A percentile compares a stretch with the other conserved stretches of the same genome.
Conservation (phyloP, 2,797 vertebrate genomes). For the Sphenopsis melanotis region DNA sequence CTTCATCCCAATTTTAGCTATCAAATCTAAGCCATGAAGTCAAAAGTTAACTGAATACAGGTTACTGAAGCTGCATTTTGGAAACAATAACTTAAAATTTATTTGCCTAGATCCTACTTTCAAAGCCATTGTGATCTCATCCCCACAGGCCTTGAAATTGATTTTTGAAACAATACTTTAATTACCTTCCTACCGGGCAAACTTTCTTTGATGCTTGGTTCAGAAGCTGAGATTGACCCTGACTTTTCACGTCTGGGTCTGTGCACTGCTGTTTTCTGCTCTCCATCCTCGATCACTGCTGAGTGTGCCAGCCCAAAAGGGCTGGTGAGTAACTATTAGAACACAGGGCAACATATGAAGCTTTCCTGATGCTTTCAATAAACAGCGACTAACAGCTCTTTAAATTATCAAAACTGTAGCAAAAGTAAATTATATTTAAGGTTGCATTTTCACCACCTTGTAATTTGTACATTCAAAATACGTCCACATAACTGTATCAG, state of each 20-base stretch:
- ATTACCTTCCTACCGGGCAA: not conserved
- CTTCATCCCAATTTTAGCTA: not conserved
- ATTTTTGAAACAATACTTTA: not conserved
- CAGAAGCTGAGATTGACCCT: not conserved
- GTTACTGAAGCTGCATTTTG: not conserved
- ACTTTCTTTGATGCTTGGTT: not conserved
- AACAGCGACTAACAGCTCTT: not conserved
- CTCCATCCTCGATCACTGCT: fast-evolving
- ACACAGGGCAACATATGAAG: not conserved
- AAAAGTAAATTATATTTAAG: not conserved
- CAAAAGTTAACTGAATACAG: not conserved
- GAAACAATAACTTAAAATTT: not conserved
- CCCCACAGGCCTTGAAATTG: not conserved
- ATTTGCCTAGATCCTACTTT: not conserved
- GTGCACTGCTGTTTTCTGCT: not conserved
- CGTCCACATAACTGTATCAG: not conserved
- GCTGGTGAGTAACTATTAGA: not conserved
- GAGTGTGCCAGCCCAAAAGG: fast-evolving
- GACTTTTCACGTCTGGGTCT: not conserved
- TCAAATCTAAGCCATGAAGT: not conserved
- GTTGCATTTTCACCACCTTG: not conserved
- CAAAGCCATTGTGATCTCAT: not conserved
- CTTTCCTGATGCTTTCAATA: not conserved
- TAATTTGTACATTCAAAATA: not conserved
- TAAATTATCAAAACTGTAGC: not conserved